phyloP scores from a whole-genome alignment of 2,113 vertebrate species.

The Phrynocephalus versicolor region DNA sequence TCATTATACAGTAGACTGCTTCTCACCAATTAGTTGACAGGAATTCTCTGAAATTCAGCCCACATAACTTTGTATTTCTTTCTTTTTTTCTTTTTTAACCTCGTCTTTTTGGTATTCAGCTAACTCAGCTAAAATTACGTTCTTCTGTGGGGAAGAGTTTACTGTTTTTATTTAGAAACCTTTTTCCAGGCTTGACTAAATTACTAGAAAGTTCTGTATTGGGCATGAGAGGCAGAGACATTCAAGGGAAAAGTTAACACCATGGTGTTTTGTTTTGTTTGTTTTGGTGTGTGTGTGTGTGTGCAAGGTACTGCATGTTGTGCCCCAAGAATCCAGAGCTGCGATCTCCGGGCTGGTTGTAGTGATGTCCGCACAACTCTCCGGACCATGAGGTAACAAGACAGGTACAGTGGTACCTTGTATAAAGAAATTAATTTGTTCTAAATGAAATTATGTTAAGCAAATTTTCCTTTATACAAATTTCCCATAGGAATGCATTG shows the following conservation, averaged over 20 bases:
- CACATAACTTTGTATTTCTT: neutral
- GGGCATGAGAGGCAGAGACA: neutral
- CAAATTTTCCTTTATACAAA: too few species aligned
- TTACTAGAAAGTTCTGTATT: neutral
- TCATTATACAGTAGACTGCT: too few species aligned
- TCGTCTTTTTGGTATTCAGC: neutral
- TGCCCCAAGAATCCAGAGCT: constrained; percentile 61
- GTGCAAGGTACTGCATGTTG: constrained; percentile 55
- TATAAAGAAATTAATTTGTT: too few species aligned
- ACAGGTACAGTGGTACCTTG: too few species aligned
- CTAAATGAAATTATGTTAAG: too few species aligned
- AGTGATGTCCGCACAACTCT: constrained; percentile 14
- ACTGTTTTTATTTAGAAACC: neutral
- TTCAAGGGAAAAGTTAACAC: neutral
- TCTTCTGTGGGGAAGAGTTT: neutral
- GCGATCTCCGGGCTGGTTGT: constrained; percentile 58
- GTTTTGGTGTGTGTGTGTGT: too few species aligned
- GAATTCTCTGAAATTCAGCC: neutral
- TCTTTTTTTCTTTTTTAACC: neutral
- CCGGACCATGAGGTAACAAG: constrained; percentile 58
- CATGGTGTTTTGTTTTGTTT: too few species aligned
- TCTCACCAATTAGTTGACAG: neutral
- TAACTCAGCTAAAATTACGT: neutral
- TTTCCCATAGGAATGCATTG: too few species aligned
- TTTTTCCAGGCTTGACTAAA: neutral